Conservation (phyloP, 2,113 vertebrate species). For the Peromyscus californicus region DNA sequence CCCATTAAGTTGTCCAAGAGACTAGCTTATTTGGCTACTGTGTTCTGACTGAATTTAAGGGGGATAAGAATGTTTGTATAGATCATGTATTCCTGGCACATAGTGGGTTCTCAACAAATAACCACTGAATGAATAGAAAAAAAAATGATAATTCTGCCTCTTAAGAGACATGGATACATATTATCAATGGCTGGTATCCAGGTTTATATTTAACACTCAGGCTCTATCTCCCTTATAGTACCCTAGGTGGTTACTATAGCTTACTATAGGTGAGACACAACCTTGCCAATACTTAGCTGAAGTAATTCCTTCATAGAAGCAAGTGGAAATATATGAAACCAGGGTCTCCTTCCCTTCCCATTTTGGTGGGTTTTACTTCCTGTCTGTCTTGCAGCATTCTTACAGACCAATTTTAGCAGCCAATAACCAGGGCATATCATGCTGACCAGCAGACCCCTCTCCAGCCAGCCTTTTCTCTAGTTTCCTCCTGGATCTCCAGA, state of each 20-base stretch:
- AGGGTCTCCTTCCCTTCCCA: not conserved
- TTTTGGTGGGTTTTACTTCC: not conserved
- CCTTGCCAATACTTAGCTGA: not conserved
- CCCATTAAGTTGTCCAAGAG: not conserved
- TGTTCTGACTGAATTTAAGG: not conserved
- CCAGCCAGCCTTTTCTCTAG: not conserved
- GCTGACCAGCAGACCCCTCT: not conserved
- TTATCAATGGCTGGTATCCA: not conserved
- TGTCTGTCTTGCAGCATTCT: not conserved
- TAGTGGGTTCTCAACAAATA: not conserved
- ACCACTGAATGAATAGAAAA: not conserved
- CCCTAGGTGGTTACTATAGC: not conserved
- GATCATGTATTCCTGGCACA: not conserved
- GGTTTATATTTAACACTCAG: not conserved
- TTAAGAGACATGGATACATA: not conserved
- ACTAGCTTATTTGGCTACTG: not conserved
- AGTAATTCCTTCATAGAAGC: not conserved
- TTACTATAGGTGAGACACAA: not conserved
- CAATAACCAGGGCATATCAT: not conserved
- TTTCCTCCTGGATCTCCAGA: not conserved
- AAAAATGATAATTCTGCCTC: not conserved
- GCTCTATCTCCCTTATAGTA: not conserved
- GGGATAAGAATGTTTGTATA: not conserved
- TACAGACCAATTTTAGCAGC: not conserved
- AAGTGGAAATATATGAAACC: not conserved